These are phyloP conservation scores for Apamea crenata DNA, from an alignment of 2,888 invertebrate species.

Conservation along the genomic window DNA sequence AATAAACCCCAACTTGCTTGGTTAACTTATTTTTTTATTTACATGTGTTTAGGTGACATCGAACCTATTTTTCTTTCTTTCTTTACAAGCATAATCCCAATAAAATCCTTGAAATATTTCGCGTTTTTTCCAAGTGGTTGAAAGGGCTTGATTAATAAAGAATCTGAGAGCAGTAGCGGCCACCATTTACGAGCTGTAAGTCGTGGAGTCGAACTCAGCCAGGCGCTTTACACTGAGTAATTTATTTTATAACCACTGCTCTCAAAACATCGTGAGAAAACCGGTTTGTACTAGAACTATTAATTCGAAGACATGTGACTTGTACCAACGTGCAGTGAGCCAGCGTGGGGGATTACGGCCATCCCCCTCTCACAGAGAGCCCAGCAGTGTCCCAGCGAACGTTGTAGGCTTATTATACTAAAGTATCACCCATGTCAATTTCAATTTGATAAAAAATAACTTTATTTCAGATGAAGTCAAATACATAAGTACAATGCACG, in stretches of 20 bases:
- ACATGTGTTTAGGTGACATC: background rate
- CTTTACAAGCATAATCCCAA: background rate
- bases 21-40: background rate
- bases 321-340: too few species aligned
- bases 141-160: too few species aligned
- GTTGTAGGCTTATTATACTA: background rate
- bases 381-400: background rate
- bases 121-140: background rate
- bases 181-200: too few species aligned
- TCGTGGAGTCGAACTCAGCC: too few species aligned
- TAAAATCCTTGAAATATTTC: background rate
- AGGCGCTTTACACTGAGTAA: too few species aligned
- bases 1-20: background rate
- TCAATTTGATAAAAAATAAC: background rate
- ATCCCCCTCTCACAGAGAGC: too few species aligned
- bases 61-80: background rate
- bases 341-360: too few species aligned
- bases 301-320: too few species aligned
- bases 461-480: conserved; percentile 30
- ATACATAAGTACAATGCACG: conserved; percentile 20
- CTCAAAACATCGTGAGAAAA: too few species aligned
- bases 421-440: background rate
- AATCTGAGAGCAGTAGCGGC: background rate
- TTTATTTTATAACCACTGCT: too few species aligned
- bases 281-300: too few species aligned